Evolutionary conservation across 2,797 vertebrate species (phyloP).

Genomic region (Neopelma chrysocephalum): DNA sequence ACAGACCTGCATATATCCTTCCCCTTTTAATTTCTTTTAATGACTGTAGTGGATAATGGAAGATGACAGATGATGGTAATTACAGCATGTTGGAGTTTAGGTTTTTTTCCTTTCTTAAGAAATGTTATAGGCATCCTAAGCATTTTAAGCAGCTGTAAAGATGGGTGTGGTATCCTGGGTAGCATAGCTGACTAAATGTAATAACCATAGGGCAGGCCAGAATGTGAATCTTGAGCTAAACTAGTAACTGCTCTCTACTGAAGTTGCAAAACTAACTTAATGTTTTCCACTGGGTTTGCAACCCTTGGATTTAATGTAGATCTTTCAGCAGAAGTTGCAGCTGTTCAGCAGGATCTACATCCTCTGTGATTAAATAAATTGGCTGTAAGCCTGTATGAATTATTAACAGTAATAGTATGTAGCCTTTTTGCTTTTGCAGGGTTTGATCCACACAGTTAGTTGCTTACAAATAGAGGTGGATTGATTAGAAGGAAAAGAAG

Average conservation of each 20-base stretch:
- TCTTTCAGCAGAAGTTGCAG: neutral
- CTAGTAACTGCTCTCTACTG: neutral
- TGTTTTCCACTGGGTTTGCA: neutral
- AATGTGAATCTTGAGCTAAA: neutral
- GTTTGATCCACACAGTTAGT: neutral
- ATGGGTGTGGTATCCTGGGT: neutral
- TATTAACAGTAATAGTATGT: neutral
- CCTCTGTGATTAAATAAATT: neutral
- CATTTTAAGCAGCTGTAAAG: conserved; percentile 30
- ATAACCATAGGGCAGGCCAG: neutral
- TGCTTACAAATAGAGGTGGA: neutral
- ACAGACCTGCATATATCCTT: neutral
- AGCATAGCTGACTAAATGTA: neutral
- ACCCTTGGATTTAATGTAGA: neutral
- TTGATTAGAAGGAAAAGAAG: neutral
- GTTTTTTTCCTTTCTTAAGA: neutral
- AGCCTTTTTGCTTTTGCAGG: neutral
- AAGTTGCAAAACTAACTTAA: conserved; percentile 15
- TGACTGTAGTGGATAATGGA: neutral
- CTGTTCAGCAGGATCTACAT: neutral
- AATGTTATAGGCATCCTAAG: neutral
- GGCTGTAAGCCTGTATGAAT: neutral
- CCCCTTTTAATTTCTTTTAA: neutral
- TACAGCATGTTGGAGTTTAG: neutral
- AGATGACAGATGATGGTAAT: neutral